phyloP scores from a whole-genome alignment of 2,888 invertebrate genomes.

The Sarcophaga carnaria region DNA sequence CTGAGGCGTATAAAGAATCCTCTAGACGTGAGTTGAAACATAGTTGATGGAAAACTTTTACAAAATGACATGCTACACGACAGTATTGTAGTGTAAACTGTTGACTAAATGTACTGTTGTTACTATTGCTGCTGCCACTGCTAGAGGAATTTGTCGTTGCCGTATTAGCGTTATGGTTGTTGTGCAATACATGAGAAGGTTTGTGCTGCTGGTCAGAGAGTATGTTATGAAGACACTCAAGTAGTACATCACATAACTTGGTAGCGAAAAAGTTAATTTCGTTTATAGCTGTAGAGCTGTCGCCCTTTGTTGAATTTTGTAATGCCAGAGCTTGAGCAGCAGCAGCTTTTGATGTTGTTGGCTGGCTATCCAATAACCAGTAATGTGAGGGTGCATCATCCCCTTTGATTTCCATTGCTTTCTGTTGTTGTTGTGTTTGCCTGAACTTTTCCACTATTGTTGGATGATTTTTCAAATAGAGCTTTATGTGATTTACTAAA shows the following conservation, averaged over 20 bases:
- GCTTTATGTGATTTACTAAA: conserved; percentile 82
- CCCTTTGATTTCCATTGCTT: conserved; percentile 67
- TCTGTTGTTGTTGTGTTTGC: conserved; percentile 60
- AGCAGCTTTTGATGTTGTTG: conserved; percentile 60
- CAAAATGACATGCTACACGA: conserved; percentile 78
- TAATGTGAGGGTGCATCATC: conserved; percentile 62
- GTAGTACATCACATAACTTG: conserved; percentile 80
- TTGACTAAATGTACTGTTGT: conserved; percentile 35
- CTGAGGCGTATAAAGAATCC: conserved; percentile 59
- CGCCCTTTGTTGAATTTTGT: conserved; percentile 56
- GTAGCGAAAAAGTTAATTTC: conserved; percentile 81
- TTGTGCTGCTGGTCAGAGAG: conserved; percentile 71
- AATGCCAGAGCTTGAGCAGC: conserved; percentile 42
- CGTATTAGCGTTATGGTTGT: background rate
- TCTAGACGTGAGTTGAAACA: conserved; percentile 73
- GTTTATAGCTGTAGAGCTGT: conserved; percentile 71
- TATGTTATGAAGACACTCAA: conserved; percentile 75
- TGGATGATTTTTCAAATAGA: conserved; percentile 81
- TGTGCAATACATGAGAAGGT: background rate
- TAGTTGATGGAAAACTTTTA: conserved; percentile 78
- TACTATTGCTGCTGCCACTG: background rate
- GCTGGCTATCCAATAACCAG: conserved; percentile 56
- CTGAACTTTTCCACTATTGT: conserved; percentile 72
- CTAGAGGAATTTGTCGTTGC: background rate
- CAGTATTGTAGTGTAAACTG: conserved; percentile 73